Evolutionary conservation across 1,140 invertebrate species (phyloP).

Genomic region (Caenorhabditis brenneri): DNA sequence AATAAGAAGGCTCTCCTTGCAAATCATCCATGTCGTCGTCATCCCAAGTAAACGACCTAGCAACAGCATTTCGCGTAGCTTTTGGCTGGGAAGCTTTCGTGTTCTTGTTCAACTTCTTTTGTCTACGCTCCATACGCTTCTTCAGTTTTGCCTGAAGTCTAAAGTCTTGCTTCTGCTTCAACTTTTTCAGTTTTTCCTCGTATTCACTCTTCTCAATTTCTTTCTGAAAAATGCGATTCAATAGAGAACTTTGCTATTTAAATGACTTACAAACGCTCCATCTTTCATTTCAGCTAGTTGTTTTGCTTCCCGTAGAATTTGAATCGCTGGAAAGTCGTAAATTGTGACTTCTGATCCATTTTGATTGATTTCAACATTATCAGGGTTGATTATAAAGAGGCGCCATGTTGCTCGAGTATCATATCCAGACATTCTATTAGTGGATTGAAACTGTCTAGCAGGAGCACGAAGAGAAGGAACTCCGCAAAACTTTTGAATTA

Average conservation of each 20-base stretch:
- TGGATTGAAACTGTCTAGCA: conserved; percentile 24
- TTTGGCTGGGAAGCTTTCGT: not conserved
- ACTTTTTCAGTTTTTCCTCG: not conserved
- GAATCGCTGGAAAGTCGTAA: not conserved
- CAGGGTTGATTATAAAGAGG: conserved; percentile 15
- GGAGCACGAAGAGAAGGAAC: conserved; percentile 11
- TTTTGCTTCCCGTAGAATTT: not conserved
- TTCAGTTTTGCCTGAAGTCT: not conserved
- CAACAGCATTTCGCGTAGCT: too few relatives aligned
- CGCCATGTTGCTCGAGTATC: conserved; percentile 10
- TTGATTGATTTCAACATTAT: not conserved
- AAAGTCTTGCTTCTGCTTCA: not conserved
- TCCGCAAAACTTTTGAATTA: conserved; percentile 33
- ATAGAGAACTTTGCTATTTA: not conserved
- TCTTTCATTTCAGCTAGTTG: not conserved
- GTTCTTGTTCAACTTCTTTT: not conserved
- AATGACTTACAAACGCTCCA: not conserved
- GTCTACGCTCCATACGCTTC: not conserved
- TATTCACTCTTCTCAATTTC: conserved; percentile 17
- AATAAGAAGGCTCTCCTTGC: too few relatives aligned
- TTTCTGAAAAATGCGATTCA: not conserved
- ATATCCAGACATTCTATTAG: not conserved
- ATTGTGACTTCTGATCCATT: conserved; percentile 16
- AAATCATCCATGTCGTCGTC: too few relatives aligned
- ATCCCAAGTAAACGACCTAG: not conserved